Conservation (phyloP, 2,797 vertebrate species). For the Molossus alvarezi region DNA sequence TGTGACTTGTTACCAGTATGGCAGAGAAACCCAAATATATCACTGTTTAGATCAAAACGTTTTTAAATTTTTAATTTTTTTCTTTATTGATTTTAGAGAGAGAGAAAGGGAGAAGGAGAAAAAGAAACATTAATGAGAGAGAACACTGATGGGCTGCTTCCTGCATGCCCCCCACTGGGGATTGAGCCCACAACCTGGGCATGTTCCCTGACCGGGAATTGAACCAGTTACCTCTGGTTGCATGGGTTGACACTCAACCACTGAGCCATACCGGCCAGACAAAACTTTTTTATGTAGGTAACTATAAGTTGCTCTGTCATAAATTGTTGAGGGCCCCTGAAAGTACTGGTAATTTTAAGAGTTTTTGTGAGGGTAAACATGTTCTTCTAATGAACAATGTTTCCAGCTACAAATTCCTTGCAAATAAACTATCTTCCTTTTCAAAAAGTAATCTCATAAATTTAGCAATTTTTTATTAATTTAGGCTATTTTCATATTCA, state of each 20-base stretch:
- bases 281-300: neutral
- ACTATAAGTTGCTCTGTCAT: constrained; percentile 10
- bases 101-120: too few relatives aligned
- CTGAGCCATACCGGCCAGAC: too few relatives aligned
- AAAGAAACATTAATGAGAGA: too few relatives aligned
- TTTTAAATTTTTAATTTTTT: neutral
- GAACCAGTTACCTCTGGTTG: too few relatives aligned
- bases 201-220: too few relatives aligned
- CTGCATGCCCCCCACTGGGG: too few relatives aligned
- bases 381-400: constrained; percentile 75
- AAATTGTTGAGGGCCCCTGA: neutral
- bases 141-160: too few relatives aligned
- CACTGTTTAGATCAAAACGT: constrained; percentile 10
- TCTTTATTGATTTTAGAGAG: too few relatives aligned
- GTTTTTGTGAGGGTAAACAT: constrained; percentile 81
- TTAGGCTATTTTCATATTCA: constrained; percentile 70
- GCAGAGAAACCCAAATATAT: constrained; percentile 76
- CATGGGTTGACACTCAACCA: too few relatives aligned
- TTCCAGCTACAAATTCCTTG: constrained; percentile 73
- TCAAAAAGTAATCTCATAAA: constrained; percentile 51
- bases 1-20: constrained; percentile 66
- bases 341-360: constrained; percentile 71
- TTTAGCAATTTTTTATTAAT: constrained; percentile 62
- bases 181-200: too few relatives aligned
- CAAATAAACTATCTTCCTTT: constrained; percentile 72